Conservation (phyloP, 2,888 invertebrate species). For the Hirudinaria manillensis region DNA sequence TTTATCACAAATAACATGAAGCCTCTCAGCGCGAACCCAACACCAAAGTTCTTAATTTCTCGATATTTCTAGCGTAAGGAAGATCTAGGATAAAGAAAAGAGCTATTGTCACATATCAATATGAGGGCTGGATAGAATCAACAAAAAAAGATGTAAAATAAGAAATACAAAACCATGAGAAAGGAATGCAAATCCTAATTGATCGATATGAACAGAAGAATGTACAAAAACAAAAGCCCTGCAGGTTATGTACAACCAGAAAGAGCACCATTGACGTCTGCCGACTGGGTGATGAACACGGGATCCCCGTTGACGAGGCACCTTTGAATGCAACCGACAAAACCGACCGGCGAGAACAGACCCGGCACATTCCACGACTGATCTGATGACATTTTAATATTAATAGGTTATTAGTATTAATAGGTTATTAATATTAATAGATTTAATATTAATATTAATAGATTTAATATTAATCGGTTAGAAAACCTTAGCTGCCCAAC, state of each 20-base stretch:
- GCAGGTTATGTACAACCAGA: constrained; percentile 33
- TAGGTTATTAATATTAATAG: too few species aligned
- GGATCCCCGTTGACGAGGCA: constrained; percentile 29
- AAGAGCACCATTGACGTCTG: constrained; percentile 27
- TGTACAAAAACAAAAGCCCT: neutral
- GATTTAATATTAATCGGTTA: too few species aligned
- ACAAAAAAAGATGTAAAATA: neutral
- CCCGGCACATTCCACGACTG: constrained; percentile 33
- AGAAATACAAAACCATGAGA: neutral
- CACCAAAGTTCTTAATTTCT: too few species aligned
- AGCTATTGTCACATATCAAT: neutral
- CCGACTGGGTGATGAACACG: constrained; percentile 32
- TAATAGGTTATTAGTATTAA: too few species aligned
- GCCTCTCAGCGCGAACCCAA: too few species aligned
- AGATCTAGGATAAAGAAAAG: neutral
- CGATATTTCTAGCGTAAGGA: too few species aligned
- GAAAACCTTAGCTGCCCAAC: too few species aligned
- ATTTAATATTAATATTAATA: too few species aligned
- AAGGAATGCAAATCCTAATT: neutral
- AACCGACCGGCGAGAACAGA: constrained; percentile 19
- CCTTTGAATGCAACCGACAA: constrained; percentile 34
- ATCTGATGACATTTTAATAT: constrained; percentile 31
- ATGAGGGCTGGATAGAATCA: neutral
- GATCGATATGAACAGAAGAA: neutral
- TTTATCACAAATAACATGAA: too few species aligned